A percentile compares a stretch with the other conserved stretches of the same genome.
Evolutionary conservation across 2,888 invertebrate genomes (phyloP).

Genomic region (Pristionchus exspectatus): DNA sequence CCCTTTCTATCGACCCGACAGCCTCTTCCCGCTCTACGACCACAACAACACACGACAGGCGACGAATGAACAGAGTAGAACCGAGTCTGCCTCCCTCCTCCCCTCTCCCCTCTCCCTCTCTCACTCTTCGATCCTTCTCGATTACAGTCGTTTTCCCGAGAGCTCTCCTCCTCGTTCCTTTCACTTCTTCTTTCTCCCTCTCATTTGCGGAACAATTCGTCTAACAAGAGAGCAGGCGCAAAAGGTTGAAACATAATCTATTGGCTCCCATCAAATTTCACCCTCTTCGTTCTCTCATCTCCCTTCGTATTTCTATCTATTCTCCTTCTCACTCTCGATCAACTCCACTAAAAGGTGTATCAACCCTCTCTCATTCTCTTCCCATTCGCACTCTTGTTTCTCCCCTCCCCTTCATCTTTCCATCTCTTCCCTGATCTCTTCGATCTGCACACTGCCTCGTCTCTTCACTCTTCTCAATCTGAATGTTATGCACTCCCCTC

Average conservation of each 20-base stretch:
- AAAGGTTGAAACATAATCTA: constrained; percentile 48
- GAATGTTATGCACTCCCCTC: constrained; percentile 9
- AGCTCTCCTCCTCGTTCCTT: neutral
- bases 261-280: constrained; percentile 41
- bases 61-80: constrained; percentile 46
- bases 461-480: constrained; percentile 28
- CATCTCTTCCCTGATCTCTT: neutral
- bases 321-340: neutral
- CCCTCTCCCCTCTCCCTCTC: neutral
- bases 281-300: neutral
- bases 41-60: constrained; percentile 41
- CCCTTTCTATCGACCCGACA: constrained; percentile 30
- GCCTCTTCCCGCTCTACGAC: constrained; percentile 10
- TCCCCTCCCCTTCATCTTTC: constrained; percentile 10
- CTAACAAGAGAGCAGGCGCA: neutral
- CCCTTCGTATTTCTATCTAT: constrained; percentile 9
- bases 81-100: constrained; percentile 9
- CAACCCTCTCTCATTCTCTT: constrained; percentile 22
- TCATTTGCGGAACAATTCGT: constrained; percentile 6
- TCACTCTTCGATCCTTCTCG: constrained; percentile 30
- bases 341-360: constrained; percentile 28
- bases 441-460: neutral
- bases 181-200: neutral
- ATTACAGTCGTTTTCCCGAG: constrained; percentile 25
- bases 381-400: neutral